Evolutionary conservation across 2,113 vertebrate genomes (phyloP).

Genomic region (Saguinus imperator): DNA sequence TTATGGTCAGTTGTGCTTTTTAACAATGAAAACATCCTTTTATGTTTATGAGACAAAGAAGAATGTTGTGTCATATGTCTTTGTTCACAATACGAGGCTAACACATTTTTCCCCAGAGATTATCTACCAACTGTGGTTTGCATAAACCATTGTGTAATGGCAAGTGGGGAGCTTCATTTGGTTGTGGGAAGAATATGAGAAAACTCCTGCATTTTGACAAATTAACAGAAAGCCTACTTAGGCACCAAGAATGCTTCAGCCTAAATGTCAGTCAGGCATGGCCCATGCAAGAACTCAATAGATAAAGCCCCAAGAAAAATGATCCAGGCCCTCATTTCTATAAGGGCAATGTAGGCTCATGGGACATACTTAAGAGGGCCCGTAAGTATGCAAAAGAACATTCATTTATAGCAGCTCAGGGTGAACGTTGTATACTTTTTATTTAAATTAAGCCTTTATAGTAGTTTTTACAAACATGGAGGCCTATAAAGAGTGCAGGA

Average conservation of each 20-base stretch:
- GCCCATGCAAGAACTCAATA: background rate
- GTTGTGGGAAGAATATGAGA: background rate
- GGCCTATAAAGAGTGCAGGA: background rate
- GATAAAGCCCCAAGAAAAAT: background rate
- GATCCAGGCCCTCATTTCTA: background rate
- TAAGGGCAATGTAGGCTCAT: background rate
- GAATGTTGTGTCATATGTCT: background rate
- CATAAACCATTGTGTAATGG: background rate
- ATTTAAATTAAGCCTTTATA: background rate
- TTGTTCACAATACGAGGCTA: background rate
- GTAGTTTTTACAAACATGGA: background rate
- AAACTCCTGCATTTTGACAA: background rate
- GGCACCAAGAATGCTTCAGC: background rate
- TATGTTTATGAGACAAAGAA: background rate
- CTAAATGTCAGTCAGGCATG: background rate
- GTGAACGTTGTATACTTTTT: background rate
- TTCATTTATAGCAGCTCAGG: background rate
- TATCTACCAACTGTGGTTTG: background rate
- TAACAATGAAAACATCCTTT: background rate
- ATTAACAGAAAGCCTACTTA: background rate
- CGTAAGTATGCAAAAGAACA: background rate
- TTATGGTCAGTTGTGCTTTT: background rate
- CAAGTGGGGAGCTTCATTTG: background rate
- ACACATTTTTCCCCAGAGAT: background rate
- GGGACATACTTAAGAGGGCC: background rate